Conservation (phyloP, 2,113 vertebrate species). For the Chionomys nivalis region DNA sequence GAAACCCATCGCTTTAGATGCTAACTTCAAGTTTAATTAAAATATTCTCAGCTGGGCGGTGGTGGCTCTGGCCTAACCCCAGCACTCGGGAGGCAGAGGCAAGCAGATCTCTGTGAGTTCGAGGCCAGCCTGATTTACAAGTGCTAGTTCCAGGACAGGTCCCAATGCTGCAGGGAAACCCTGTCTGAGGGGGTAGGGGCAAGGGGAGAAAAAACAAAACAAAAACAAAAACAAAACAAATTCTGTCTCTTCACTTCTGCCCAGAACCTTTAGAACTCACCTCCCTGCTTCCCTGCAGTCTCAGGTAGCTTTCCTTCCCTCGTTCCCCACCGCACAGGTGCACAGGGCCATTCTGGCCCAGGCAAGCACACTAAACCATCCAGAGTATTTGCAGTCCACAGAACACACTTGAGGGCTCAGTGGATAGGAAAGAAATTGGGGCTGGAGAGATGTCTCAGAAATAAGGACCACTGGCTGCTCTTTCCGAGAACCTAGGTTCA, state of each 20-base stretch:
- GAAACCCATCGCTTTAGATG: background rate
- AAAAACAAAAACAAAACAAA: no score
- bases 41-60: no score
- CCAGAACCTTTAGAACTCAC: background rate
- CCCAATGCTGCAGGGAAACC: no score
- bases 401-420: background rate
- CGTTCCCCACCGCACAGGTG: background rate
- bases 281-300: background rate
- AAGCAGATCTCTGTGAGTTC: no score
- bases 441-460: background rate
- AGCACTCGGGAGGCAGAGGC: no score
- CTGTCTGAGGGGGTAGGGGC: no score
- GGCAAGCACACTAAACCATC: background rate
- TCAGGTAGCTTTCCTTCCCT: background rate
- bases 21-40: background rate
- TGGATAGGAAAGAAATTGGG: background rate
- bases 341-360: background rate
- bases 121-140: no score
- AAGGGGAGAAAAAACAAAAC: no score
- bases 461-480: background rate
- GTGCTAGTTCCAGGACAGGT: no score
- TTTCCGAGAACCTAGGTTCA: background rate
- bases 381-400: background rate
- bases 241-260: background rate
- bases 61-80: no score